phyloP scores from a whole-genome alignment of 2,113 vertebrate genomes.

The Tupaia chinensis region DNA sequence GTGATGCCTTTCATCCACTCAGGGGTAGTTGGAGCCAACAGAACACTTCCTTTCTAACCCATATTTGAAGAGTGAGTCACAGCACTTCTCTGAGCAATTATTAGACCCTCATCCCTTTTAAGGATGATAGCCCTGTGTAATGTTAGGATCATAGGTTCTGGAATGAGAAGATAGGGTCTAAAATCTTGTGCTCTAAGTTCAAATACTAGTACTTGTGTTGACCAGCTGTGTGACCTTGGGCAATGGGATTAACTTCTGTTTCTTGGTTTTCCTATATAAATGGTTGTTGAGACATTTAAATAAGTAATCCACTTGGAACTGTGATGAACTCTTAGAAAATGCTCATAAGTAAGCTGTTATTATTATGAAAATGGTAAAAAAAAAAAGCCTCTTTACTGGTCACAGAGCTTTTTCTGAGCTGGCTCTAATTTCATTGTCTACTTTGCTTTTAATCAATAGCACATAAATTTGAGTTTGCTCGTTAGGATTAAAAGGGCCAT shows the following conservation, averaged over 20 bases:
- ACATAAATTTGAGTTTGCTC: not conserved
- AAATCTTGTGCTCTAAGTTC: not conserved
- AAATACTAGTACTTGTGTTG: not conserved
- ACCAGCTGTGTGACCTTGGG: not conserved
- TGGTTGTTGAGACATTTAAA: not conserved
- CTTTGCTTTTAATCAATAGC: constrained; percentile 13
- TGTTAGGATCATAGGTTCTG: not conserved
- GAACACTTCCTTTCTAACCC: not conserved
- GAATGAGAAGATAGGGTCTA: not conserved
- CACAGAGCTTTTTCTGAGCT: not conserved
- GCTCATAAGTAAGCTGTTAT: not conserved
- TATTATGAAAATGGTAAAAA: not conserved
- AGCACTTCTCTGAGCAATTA: not conserved
- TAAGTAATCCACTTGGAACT: not conserved
- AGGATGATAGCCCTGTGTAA: not conserved
- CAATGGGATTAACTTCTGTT: not conserved
- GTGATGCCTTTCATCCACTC: not conserved
- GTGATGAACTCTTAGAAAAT: not conserved
- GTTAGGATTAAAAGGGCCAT: not conserved
- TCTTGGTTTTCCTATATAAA: not conserved
- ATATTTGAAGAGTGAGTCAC: not conserved
- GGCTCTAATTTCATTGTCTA: constrained; percentile 12
- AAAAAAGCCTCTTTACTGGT: not conserved
- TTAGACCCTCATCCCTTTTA: not conserved
- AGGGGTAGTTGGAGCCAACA: not conserved